Percentiles rank a stretch among this genome's conserved stretches.
These are phyloP conservation scores for Conger conger DNA, from an alignment of 2,113 vertebrate genomes.

Conservation along the genomic window DNA sequence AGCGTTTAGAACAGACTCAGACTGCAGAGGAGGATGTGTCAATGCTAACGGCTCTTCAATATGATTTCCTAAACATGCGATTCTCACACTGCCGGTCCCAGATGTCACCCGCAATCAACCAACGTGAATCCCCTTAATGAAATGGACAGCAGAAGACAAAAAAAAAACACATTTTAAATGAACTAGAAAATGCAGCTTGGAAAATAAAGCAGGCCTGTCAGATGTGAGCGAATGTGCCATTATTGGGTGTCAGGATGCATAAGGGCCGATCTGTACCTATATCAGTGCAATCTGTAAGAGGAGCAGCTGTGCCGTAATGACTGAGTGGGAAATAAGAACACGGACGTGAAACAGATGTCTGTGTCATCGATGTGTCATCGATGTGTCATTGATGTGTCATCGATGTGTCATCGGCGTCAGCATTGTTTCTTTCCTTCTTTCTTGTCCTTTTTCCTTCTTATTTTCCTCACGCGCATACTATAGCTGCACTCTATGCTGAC, in stretches of 20 bases:
- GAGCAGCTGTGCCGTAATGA: slow-evolving; percentile 22
- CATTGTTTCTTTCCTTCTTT: not conserved
- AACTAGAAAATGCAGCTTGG: not conserved
- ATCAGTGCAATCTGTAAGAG: not conserved
- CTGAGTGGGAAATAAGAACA: not conserved
- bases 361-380: slow-evolving; percentile 3
- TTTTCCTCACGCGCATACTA: not conserved
- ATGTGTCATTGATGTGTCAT: slow-evolving; percentile 13
- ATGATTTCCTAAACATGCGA: not conserved
- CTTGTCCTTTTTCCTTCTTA: not conserved
- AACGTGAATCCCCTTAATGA: slow-evolving; percentile 13
- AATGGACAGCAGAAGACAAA: not conserved
- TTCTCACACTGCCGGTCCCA: not conserved
- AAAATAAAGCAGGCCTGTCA: slow-evolving; percentile 18
- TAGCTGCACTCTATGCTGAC: not conserved
- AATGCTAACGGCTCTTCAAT: not conserved
- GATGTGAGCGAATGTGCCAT: not conserved
- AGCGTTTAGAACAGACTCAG: not conserved
- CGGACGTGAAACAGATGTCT: slow-evolving; percentile 20
- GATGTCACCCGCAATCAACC: slow-evolving; percentile 5
- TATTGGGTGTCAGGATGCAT: slow-evolving; percentile 19
- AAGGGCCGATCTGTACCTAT: not conserved
- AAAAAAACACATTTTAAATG: too few species aligned
- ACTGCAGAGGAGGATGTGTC: not conserved
- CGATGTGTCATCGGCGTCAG: not conserved